Base-by-base conservation (phyloP, 2,888 invertebrate species). In the Harpalus rufipes region DNA sequence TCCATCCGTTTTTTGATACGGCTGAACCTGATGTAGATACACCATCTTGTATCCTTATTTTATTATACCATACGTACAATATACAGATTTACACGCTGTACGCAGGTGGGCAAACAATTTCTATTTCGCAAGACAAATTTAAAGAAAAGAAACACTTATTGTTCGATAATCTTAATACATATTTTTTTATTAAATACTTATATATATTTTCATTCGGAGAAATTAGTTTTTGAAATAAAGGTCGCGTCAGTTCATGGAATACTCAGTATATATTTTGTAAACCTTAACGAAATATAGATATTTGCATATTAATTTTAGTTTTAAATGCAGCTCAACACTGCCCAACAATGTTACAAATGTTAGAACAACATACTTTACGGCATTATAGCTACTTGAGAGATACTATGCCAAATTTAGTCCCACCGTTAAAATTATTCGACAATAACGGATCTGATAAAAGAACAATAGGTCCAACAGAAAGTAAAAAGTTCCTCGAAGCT, bases 21-120 rank as follows among this genome's bases (percentile, higher is more conserved):
- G 96, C 98, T 0, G 99, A 99, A 90, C 97, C 97, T 0, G 97
- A 98, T 89, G 97, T 99, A 2, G 98, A 99, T 88, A 98, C 99
- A 90, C 97, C 98, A 0, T 94, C 97, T 65, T 98, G 96, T 97
- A 96, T 92, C 91, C 91, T 92, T 91, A 1, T 72, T 41, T n/a
- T 68, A 7, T 68, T 14, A 41, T 72, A n/a, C n/a, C n/a, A n/a
- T n/a, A n/a, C 6, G 68, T 32, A 32, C 32, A 32, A 32, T 32
- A 32, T 32, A n/a, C n/a, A n/a, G n/a, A n/a, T n/a, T n/a, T n/a
- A n/a, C n/a, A n/a, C n/a, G n/a, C n/a, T n/a, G n/a, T n/a, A n/a
- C n/a, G n/a, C n/a, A n/a, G n/a, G n/a, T n/a, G n/a, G n/a, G n/a
- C n/a, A n/a, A n/a, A n/a, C n/a, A n/a, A n/a, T n/a, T n/a, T n/a